These are phyloP conservation scores for Colletes latitarsis DNA, from an alignment of 1,140 invertebrate genomes.

Conservation along the genomic window DNA sequence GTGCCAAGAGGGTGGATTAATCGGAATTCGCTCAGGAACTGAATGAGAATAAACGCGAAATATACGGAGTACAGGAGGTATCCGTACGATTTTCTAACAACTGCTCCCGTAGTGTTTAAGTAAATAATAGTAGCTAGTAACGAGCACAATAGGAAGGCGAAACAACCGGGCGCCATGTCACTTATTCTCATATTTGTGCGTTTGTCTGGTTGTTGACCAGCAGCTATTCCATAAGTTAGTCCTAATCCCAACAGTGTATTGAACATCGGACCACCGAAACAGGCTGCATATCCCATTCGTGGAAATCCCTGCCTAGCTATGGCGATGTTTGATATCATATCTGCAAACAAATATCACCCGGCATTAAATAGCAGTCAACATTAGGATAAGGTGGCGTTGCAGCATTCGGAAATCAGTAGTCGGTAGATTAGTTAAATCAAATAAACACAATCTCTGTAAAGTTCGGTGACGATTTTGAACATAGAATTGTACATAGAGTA, in stretches of 20 bases:
- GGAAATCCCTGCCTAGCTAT: conserved; percentile 85
- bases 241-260: conserved; percentile 82
- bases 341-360: conserved; percentile 71
- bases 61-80: conserved; percentile 74
- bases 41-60: conserved; percentile 73
- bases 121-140: conserved; percentile 71
- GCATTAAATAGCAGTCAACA: neutral
- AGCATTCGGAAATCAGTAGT: neutral
- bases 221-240: conserved; percentile 70
- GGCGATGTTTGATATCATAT: conserved; percentile 85
- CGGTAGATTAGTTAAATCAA: neutral
- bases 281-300: conserved; percentile 87
- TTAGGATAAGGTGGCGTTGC: too few species aligned
- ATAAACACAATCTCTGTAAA: too few species aligned
- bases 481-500: too few species aligned
- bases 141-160: conserved; percentile 74
- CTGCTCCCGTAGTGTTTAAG: conserved; percentile 68
- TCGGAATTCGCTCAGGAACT: conserved; percentile 73
- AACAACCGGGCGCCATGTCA: conserved; percentile 76
- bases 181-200: conserved; percentile 71
- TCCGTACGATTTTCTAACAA: conserved; percentile 72
- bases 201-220: conserved; percentile 49
- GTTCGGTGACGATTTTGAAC: too few species aligned
- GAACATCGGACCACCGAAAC: conserved; percentile 87
- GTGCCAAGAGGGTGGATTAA: conserved; percentile 76